phyloP scores from a whole-genome alignment of 2,797 vertebrate genomes.

The Clarias platycephalus region DNA sequence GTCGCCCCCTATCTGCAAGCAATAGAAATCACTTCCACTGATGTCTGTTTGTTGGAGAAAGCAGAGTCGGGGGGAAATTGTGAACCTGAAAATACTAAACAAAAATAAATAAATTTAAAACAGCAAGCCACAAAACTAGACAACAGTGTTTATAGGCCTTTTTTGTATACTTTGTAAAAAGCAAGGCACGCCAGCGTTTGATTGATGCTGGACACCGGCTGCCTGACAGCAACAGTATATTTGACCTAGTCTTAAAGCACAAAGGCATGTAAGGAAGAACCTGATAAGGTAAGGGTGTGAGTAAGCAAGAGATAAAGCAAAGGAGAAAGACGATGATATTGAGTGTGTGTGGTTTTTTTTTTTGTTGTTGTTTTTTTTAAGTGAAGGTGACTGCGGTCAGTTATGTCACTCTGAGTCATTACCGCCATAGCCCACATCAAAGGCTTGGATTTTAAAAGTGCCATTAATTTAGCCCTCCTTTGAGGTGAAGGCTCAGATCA shows the following conservation, averaged over 20 bases:
- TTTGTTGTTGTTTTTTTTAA: slow-evolving; percentile 45
- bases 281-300: slow-evolving; percentile 14
- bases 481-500: slow-evolving; percentile 40
- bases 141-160: slow-evolving; percentile 27
- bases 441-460: slow-evolving; percentile 56
- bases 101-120: neutral
- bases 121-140: neutral
- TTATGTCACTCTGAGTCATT: slow-evolving; percentile 57
- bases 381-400: slow-evolving; percentile 62
- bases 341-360: neutral
- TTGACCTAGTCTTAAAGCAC: slow-evolving; percentile 6
- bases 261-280: slow-evolving; percentile 54
- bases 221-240: slow-evolving; percentile 15
- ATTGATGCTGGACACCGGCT: slow-evolving; percentile 51
- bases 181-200: slow-evolving; percentile 39
- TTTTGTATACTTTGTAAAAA: slow-evolving; percentile 28
- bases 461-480: slow-evolving; percentile 57
- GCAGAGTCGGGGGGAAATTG: slow-evolving; percentile 12
- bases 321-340: slow-evolving; percentile 1
- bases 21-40: neutral
- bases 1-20: slow-evolving; percentile 26
- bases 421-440: slow-evolving; percentile 62
- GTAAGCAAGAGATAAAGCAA: slow-evolving; percentile 12
- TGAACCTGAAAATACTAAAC: neutral
- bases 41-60: slow-evolving; percentile 18